Conservation (phyloP, 2,888 invertebrate genomes). For the Margaritifera margaritifera region DNA sequence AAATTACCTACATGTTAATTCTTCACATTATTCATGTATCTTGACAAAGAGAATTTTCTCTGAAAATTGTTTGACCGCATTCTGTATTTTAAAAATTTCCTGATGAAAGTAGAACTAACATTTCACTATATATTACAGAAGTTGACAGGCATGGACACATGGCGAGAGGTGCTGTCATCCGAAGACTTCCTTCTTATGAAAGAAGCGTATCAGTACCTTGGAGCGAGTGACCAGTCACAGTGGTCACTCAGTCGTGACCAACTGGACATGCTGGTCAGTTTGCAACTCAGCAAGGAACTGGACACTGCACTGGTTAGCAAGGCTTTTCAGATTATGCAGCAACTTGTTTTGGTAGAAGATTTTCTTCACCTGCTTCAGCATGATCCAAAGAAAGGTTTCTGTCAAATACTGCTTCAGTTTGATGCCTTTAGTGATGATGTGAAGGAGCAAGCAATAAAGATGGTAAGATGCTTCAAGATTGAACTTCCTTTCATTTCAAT, state of each 20-base stretch:
- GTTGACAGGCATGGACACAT: conserved; percentile 11
- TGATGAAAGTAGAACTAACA: too few relatives aligned
- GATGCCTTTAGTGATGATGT: conserved; percentile 28
- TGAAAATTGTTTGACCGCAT: not conserved
- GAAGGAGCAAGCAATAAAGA: conserved; percentile 35
- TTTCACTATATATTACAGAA: conserved; percentile 16
- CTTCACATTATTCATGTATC: too few relatives aligned
- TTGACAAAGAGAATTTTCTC: too few relatives aligned
- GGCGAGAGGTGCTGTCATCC: conserved; percentile 23
- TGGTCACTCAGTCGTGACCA: conserved; percentile 53
- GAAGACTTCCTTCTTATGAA: conserved; percentile 25
- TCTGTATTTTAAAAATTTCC: not conserved
- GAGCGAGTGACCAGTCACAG: conserved; percentile 18
- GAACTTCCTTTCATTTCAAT: too few relatives aligned
- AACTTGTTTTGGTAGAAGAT: conserved; percentile 38
- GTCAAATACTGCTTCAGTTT: conserved; percentile 40
- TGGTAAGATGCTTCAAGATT: conserved; percentile 29
- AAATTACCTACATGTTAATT: too few relatives aligned
- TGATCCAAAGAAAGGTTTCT: conserved; percentile 43
- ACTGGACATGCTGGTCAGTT: conserved; percentile 36
- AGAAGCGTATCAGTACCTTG: conserved; percentile 45
- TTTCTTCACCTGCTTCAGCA: conserved; percentile 39
- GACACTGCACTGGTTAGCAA: conserved; percentile 17
- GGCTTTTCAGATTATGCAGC: conserved; percentile 37
- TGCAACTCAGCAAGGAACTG: conserved; percentile 36